Evolutionary conservation across 2,888 invertebrate genomes (phyloP), one percentile per base, ranked within the genome.

Genomic region (Anagyrus pseudococci): DNA sequence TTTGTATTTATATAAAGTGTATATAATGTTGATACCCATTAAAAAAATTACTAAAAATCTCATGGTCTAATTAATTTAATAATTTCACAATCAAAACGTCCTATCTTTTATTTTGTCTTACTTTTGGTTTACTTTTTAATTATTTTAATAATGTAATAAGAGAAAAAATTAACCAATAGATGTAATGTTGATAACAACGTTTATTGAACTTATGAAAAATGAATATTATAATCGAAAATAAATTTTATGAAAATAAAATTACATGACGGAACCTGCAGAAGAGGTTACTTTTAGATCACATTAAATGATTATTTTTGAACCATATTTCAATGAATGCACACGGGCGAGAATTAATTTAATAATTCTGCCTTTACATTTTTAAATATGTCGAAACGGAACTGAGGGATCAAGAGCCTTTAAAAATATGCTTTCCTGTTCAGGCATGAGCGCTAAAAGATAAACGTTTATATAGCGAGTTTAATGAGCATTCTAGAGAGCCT

Each of bases 151-250:
- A 37, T 37, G 8, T 7, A 40, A 4, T 19, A 33, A 22, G n/a
- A n/a, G n/a, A 25, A 37, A 19, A 22, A 13, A 57, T 19, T 48
- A 17, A 23, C 40, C 29, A 33, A 43, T 19, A 60, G 62, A 69
- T 69, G n/a, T n/a, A n/a, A n/a, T n/a, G 73, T 70, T 68, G 68
- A 66, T 75, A 76, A 74, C 69, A 73, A 73, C 67, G 71, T 77
- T 77, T 76, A 77, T 77, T 77, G 68, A 69, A 68, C 66, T 74
- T 68, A 13, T 49, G 17, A 29, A 49, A 49, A 49, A 49, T 29
- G 23, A 43, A 43, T 19, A 2, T 20, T 61, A 67, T 71, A 70
- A 69, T 74, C 73, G 69, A 72, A 72, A 73, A 72, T 71, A 71
- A 73, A 68, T 69, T 69, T 67, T 64, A 70, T 68, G 64, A 69